Evolutionary conservation across 2,888 invertebrate genomes (phyloP), one percentile per base, ranked within the genome.

Genomic region (Amaurobius ferox): DNA sequence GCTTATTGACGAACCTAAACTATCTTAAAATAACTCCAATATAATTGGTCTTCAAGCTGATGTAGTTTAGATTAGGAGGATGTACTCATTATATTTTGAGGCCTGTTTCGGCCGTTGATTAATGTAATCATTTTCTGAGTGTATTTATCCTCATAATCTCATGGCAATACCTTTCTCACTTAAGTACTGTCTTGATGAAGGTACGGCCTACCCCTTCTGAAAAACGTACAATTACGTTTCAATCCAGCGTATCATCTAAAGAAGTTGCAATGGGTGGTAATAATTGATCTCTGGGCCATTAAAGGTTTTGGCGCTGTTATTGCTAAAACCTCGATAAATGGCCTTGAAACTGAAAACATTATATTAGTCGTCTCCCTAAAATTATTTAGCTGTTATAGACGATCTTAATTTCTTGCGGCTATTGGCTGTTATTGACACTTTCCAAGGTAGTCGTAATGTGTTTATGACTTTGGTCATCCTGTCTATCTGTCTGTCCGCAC

Each of bases 121-220:
- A 55, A 11, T 55, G 16, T 23, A 55, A 55, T 55, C 23, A 55
- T 23, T 3, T 6, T 23, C 19, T 23, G 19, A 23, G 55, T 23
- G 55, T 19, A 6, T 55, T 0, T 5, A 16, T 5, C 16, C 19
- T 55, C 16, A 55, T 55, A 23, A 55, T 23, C 5, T 3, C 23
- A 5, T 11, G 2, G 55, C 1, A 23, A 23, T 55, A 1, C 23
- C 2, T 2, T 11, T 55, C 23, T 55, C 16, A 3, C 16, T 55
- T 55, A 55, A 55, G 55, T 55, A 55, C 55, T 55, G 11, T 2
- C 23, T 23, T 55, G 23, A 55, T 55, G 55, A 55, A 55, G 55
- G 1, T 55, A 23, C 23, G 23, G 13, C 23, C 55, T 55, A 55
- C 55, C 55, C 55, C 55, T 55, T 55, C 11, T 23, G 1, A 6